A percentile compares a stretch with the other conserved stretches of the same genome.
These are phyloP conservation scores for Trachymyrmex septentrionalis DNA, from an alignment of 1,140 invertebrate genomes.

Conservation along the genomic window DNA sequence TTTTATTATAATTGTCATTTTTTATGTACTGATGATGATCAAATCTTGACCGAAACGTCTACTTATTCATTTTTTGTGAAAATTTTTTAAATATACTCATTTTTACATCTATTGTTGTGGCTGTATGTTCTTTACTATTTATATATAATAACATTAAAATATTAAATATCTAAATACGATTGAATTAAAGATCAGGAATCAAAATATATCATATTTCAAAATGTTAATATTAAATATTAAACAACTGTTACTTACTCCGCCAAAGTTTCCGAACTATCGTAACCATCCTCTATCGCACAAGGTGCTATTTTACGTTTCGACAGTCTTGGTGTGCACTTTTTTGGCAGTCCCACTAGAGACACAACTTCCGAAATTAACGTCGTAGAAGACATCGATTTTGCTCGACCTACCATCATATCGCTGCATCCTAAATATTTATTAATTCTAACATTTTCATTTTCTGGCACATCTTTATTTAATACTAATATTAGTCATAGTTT, in stretches of 20 bases:
- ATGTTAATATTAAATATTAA: not conserved
- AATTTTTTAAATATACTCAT: too few species aligned
- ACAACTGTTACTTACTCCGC: conserved; percentile 78
- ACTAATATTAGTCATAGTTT: not conserved
- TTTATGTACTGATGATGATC: too few species aligned
- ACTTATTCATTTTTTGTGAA: too few species aligned
- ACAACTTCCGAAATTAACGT: conserved; percentile 91
- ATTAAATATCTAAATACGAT: conserved; percentile 17
- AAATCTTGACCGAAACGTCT: too few species aligned
- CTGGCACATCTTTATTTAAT: not conserved
- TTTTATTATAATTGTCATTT: too few species aligned
- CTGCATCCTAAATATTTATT: conserved; percentile 80
- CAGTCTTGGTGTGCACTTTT: conserved; percentile 76
- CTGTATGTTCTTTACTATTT: too few species aligned
- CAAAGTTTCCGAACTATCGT: conserved; percentile 81
- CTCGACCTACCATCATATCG: conserved; percentile 82
- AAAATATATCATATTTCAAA: not conserved
- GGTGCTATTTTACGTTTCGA: conserved; percentile 78
- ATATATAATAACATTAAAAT: conserved; percentile 24
- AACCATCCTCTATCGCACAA: conserved; percentile 80
- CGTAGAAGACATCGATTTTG: conserved; percentile 86
- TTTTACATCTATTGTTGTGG: too few species aligned
- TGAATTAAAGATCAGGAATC: not conserved
- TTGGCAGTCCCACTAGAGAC: conserved; percentile 86
- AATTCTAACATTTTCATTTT: not conserved